Evolutionary conservation across 1,140 invertebrate genomes (phyloP).

Genomic region (Macrosteles quadrilineatus): DNA sequence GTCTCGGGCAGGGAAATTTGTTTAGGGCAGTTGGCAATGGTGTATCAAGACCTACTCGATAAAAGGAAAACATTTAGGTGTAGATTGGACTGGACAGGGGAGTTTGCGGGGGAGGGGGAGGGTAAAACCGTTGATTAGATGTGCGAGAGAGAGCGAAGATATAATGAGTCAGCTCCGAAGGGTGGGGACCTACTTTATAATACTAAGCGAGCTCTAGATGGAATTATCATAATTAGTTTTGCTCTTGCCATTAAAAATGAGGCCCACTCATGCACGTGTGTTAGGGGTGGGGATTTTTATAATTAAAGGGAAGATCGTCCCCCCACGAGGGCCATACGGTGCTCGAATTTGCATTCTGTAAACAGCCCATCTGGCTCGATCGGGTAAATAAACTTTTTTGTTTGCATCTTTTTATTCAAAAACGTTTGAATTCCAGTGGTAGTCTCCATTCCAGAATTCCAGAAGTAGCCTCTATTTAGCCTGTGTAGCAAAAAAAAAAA

Average conservation of each 20-base stretch:
- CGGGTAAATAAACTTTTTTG: too few species aligned
- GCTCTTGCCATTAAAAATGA: constrained; percentile 23
- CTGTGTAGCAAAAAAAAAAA: too few species aligned
- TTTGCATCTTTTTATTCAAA: too few species aligned
- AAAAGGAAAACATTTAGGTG: constrained; percentile 27
- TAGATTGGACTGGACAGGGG: constrained; percentile 23
- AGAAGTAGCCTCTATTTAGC: too few species aligned
- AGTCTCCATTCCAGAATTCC: too few species aligned
- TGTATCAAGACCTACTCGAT: constrained; percentile 26
- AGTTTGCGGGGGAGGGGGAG: neutral
- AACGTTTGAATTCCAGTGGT: too few species aligned
- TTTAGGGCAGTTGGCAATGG: constrained; percentile 25
- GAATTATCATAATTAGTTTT: constrained; percentile 37
- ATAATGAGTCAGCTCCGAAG: constrained; percentile 50
- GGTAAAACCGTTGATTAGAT: constrained; percentile 33
- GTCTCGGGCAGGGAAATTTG: constrained; percentile 8
- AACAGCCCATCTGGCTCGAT: neutral
- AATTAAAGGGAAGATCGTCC: constrained; percentile 20
- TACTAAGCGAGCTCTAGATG: constrained; percentile 44
- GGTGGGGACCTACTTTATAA: constrained; percentile 52
- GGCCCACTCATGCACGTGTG: neutral
- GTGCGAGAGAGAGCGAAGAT: constrained; percentile 32
- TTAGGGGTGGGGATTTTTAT: constrained; percentile 5
- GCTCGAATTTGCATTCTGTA: constrained; percentile 13
- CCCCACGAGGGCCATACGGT: constrained; percentile 19